phyloP scores from a whole-genome alignment of 1,140 invertebrate species.

The Drosophila seguyi region DNA sequence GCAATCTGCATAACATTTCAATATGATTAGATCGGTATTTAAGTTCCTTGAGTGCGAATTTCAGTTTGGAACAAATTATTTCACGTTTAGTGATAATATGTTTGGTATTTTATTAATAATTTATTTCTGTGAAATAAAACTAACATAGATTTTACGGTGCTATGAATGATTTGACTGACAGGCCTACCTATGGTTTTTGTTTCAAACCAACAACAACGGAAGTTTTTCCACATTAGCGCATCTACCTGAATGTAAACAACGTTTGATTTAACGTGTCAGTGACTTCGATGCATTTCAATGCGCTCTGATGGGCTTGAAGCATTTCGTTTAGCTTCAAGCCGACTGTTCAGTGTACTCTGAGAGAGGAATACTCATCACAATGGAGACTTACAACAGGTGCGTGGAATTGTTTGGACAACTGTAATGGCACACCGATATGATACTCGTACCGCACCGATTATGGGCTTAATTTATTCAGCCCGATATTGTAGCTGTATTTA shows the following conservation, averaged over 20 bases:
- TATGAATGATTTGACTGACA: neutral
- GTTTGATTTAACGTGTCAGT: slow-evolving; percentile 35
- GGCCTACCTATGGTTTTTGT: neutral
- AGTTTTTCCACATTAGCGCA: slow-evolving; percentile 1
- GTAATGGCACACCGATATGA: slow-evolving; percentile 27
- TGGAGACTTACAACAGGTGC: slow-evolving; percentile 16
- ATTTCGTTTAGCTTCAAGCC: slow-evolving; percentile 39
- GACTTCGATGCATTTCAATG: slow-evolving; percentile 65
- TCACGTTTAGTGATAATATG: neutral
- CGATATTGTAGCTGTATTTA: slow-evolving; percentile 15
- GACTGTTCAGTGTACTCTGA: neutral
- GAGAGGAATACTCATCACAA: slow-evolving; percentile 1
- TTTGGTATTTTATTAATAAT: neutral
- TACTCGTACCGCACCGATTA: slow-evolving; percentile 58
- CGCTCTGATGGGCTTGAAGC: slow-evolving; percentile 57
- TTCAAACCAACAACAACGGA: slow-evolving; percentile 2
- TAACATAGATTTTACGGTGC: neutral
- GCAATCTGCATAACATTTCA: slow-evolving; percentile 7
- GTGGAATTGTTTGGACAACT: slow-evolving; percentile 31
- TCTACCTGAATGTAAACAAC: slow-evolving; percentile 1
- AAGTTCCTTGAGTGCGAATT: neutral
- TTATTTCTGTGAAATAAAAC: neutral
- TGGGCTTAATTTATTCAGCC: slow-evolving; percentile 53
- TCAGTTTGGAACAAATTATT: neutral
- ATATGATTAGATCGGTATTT: neutral